These are phyloP conservation scores for Cryptotermes secundus DNA, from an alignment of 1,140 invertebrate genomes.

Conservation along the genomic window DNA sequence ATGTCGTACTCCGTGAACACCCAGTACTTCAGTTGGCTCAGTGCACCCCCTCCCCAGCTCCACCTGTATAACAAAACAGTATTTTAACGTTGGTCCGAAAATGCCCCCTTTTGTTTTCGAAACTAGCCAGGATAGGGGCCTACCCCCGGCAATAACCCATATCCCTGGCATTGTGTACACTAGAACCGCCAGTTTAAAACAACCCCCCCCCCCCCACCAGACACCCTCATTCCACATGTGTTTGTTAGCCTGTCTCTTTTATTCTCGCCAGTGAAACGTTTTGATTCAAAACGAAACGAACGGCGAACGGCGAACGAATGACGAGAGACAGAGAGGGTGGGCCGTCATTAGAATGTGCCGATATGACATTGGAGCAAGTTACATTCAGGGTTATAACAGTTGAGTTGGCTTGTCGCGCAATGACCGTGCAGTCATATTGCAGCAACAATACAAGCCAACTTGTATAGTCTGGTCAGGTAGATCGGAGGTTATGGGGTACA, in stretches of 20 bases:
- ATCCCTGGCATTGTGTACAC: conserved; percentile 31
- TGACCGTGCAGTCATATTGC: background rate
- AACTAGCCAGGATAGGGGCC: conserved; percentile 26
- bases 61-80: conserved; percentile 34
- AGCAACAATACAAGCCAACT: conserved; percentile 8
- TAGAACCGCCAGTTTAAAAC: conserved; percentile 16
- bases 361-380: conserved; percentile 23
- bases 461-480: background rate
- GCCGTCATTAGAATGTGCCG: conserved; percentile 28
- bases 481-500: background rate
- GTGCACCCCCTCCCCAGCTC: background rate
- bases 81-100: conserved; percentile 33
- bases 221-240: conserved; percentile 22
- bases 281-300: conserved; percentile 30
- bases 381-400: conserved; percentile 27
- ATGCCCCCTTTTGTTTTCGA: conserved; percentile 31
- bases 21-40: background rate
- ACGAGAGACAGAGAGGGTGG: background rate
- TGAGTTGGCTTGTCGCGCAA: conserved; percentile 14
- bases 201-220: background rate
- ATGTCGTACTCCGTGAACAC: background rate
- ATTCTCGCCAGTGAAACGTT: conserved; percentile 29
- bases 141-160: conserved; percentile 31
- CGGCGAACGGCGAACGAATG: background rate
- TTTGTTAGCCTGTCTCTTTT: conserved; percentile 26